Percentiles rank a stretch among this genome's conserved stretches.
Evolutionary conservation across 2,888 invertebrate species (phyloP).

Genomic region (Diabrotica balteata): DNA sequence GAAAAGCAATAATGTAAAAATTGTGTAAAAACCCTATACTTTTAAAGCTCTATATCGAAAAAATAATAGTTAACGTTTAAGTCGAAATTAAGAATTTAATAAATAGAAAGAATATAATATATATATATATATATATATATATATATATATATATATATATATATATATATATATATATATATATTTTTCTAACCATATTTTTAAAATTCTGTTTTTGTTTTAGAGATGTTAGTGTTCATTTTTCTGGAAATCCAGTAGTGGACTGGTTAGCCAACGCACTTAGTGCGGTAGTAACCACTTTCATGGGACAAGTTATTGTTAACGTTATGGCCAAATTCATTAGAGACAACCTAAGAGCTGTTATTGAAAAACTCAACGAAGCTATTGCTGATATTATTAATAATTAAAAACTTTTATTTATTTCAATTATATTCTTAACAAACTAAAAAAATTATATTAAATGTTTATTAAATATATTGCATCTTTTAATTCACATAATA

Average conservation of each 20-base stretch:
- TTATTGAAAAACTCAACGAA: slow-evolving; percentile 49
- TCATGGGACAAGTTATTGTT: slow-evolving; percentile 18
- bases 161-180: no score
- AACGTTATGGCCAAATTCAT: slow-evolving; percentile 61
- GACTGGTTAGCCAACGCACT: slow-evolving; percentile 38
- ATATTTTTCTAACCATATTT: no score
- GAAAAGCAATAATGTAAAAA: no score
- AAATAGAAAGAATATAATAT: no score
- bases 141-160: no score
- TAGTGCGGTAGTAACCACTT: slow-evolving; percentile 10
- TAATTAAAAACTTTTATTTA: not conserved
- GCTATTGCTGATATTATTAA: slow-evolving; percentile 5
- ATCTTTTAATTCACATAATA: no score
- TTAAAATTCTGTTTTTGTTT: slow-evolving; percentile 11
- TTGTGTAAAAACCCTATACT: no score
- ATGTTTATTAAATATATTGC: not conserved
- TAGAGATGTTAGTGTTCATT: slow-evolving; percentile 38
- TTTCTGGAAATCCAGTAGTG: slow-evolving; percentile 39
- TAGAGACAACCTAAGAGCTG: slow-evolving; percentile 58
- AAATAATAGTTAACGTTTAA: no score
- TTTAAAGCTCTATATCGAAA: no score
- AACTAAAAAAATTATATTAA: not conserved
- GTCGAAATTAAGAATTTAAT: no score
- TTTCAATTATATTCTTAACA: no score
- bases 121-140: no score